Percentiles rank a stretch among this genome's conserved stretches.
phyloP scores from a whole-genome alignment of 2,797 vertebrate genomes.

The Galago senegalensis region DNA sequence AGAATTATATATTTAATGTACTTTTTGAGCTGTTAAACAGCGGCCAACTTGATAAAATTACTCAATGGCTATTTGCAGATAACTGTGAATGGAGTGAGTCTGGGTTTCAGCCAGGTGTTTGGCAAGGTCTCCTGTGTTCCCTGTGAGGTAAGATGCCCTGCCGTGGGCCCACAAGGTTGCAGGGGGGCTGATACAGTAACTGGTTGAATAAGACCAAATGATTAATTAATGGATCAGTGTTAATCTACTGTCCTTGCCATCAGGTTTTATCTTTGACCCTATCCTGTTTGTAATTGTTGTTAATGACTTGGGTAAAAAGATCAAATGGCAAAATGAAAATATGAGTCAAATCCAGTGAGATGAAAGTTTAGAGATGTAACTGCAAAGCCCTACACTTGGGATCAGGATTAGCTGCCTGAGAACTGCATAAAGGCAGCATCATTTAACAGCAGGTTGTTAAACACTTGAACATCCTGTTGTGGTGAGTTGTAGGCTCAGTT shows the following conservation, averaged over 20 bases:
- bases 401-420: not conserved
- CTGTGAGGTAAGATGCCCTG: not conserved
- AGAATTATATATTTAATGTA: not conserved
- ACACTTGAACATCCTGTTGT: not conserved
- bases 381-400: not conserved
- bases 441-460: constrained; percentile 49
- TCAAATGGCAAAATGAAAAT: constrained; percentile 32
- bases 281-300: constrained; percentile 11
- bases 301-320: constrained; percentile 27
- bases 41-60: not conserved
- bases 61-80: not conserved
- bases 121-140: not conserved
- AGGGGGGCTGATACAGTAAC: not conserved
- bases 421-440: not conserved
- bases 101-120: not conserved
- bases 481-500: not conserved
- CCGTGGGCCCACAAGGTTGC: not conserved
- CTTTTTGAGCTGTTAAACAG: constrained; percentile 1
- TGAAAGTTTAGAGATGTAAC: constrained; percentile 33
- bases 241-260: not conserved
- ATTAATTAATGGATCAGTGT: not conserved
- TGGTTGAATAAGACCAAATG: not conserved
- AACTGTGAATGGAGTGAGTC: not conserved
- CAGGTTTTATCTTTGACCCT: constrained; percentile 43
- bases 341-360: constrained; percentile 1